Evolutionary conservation across 2,797 vertebrate species (phyloP), one percentile per base, ranked within the genome.

Genomic region (Eulemur coronatus): DNA sequence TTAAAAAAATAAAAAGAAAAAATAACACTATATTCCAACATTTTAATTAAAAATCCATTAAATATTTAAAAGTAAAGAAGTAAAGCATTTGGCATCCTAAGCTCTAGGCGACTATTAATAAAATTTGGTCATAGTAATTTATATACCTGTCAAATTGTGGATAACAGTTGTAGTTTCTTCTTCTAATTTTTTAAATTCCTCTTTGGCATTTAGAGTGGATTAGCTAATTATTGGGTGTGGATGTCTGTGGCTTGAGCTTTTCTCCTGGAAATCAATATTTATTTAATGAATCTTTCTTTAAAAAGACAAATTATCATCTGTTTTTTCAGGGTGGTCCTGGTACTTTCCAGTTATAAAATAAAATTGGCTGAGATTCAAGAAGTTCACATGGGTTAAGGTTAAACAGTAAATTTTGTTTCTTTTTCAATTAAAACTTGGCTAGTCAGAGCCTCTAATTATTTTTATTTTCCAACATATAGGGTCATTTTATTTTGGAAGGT

Each of bases 301-400:
- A 35, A 80, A 84, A 85, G 38, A 88, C 69, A 95, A 91, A 96
- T 65, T 95, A 46, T 80, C 38, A 4, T 86, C 41, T 76, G 38
- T 78, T 46, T 93, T 81, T 89, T 84, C 86, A 75, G 75, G 79
- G 89, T 95, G 91, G 79, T 78, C 79, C 46, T 69, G 61, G 84
- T 84, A 94, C 61, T 97, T 96, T 86, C 89, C 82, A 94, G n/a
- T 87, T 89, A 50, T 93, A 91, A 96, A 96, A 90, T 63, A 76
- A 94, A 91, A 75, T 84, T 4, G 17, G 46, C 89, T 82, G 86
- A 89, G 38, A 55, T 67, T 94, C 55, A 72, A 92, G n/a, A 92
- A 82, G 22, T 84, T 94, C 72, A 79, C 70, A 63, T n/a, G 15
- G 48, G 35, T 91, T 93, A 92, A 81, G 38, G 30, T 78, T 92